Percentiles rank a stretch among this genome's conserved stretches.
Evolutionary conservation across 2,113 vertebrate species (phyloP).

Genomic region (Halichoeres trimaculatus): DNA sequence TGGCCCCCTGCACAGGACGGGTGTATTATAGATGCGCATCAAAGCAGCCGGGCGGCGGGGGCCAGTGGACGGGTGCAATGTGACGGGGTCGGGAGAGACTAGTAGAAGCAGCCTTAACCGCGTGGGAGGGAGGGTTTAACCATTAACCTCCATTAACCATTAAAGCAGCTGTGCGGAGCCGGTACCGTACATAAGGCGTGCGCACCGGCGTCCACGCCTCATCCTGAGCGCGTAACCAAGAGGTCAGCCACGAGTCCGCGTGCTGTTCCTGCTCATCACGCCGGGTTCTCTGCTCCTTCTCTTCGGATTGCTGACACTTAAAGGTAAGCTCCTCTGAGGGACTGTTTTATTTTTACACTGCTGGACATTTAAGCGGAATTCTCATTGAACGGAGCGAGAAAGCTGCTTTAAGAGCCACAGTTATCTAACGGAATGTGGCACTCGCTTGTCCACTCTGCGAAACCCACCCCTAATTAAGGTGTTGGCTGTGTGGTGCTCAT

Average conservation of each 20-base stretch:
- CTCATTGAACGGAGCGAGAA: neutral
- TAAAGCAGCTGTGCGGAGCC: constrained; percentile 56
- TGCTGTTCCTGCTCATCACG: constrained; percentile 5
- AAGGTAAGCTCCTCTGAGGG: constrained; percentile 46
- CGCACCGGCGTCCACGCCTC: constrained; percentile 67
- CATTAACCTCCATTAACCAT: constrained; percentile 72
- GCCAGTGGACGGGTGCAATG: constrained; percentile 71
- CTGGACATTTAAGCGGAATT: neutral
- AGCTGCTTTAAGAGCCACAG: neutral
- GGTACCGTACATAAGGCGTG: constrained; percentile 75
- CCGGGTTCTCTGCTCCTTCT: neutral
- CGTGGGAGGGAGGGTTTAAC: constrained; percentile 72
- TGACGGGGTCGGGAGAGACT: constrained; percentile 60
- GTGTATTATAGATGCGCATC: constrained; percentile 71
- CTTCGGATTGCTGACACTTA: constrained; percentile 3
- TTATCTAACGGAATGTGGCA: constrained; percentile 24
- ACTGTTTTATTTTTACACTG: neutral
- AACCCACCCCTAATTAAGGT: neutral
- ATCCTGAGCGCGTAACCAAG: constrained; percentile 47
- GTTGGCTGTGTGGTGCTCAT: neutral
- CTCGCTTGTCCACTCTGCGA: neutral
- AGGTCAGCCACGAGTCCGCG: constrained; percentile 15
- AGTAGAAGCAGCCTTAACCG: constrained; percentile 52
- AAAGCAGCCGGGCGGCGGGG: constrained; percentile 51
- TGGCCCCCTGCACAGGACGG: constrained; percentile 65